Conservation (phyloP, 1,140 invertebrate species). For the Cardiocondyla obscurior region DNA sequence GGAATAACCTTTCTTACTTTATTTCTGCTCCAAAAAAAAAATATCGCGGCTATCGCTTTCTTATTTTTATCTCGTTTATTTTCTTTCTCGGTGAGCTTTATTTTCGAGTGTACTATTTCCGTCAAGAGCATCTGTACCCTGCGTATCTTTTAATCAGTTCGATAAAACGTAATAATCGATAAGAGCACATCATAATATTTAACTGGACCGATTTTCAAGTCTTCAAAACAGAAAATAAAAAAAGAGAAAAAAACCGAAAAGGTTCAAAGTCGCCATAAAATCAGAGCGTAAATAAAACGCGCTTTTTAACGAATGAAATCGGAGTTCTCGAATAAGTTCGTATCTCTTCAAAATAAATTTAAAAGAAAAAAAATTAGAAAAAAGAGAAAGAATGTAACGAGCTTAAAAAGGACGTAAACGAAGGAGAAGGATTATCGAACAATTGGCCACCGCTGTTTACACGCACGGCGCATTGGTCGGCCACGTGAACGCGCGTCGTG, state of each 20-base stretch:
- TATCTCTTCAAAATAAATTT: too few relatives aligned
- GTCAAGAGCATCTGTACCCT: neutral
- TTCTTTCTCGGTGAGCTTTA: neutral
- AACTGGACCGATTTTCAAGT: neutral
- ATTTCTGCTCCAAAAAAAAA: neutral
- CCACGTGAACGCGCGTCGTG: constrained; percentile 20
- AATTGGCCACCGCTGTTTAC: constrained; percentile 5
- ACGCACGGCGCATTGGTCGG: neutral
- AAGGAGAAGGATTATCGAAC: neutral
- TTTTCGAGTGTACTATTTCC: neutral
- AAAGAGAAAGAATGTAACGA: neutral
- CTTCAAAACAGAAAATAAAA: too few relatives aligned
- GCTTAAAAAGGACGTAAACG: neutral
- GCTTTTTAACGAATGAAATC: neutral
- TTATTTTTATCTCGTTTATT: neutral
- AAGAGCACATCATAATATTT: neutral
- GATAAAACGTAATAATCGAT: neutral
- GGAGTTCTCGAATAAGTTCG: neutral
- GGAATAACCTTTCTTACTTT: too few relatives aligned
- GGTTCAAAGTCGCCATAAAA: too few relatives aligned
- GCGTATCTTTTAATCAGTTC: neutral
- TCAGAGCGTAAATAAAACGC: too few relatives aligned
- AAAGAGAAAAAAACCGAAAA: neutral
- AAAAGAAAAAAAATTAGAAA: too few relatives aligned
- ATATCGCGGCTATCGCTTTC: neutral